Percentiles rank a stretch among this genome's conserved stretches.
phyloP scores from a whole-genome alignment of 1,140 invertebrate genomes.

The Fopius arisanus region DNA sequence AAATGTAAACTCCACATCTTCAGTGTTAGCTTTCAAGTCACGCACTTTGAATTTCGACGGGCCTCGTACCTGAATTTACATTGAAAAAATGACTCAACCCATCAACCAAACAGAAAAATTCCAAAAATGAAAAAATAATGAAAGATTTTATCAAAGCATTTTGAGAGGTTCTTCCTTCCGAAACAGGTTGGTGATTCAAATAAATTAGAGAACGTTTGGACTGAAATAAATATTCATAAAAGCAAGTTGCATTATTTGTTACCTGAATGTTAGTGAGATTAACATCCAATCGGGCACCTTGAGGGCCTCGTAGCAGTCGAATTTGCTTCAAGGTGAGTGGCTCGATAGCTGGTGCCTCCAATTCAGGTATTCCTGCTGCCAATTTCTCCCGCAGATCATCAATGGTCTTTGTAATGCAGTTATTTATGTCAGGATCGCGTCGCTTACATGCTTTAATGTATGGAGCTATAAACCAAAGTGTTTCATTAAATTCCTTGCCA shows the following conservation, averaged over 20 bases:
- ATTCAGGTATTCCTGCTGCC: conserved; percentile 70
- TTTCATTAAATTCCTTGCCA: neutral
- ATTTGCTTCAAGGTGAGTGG: conserved; percentile 71
- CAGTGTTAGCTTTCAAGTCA: conserved; percentile 63
- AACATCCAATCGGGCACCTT: conserved; percentile 69
- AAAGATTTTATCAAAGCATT: neutral
- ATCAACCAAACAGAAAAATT: neutral
- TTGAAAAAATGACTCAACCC: neutral
- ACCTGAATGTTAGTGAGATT: conserved; percentile 71
- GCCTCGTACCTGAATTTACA: conserved; percentile 48
- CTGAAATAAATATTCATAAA: neutral
- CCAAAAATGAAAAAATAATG: neutral
- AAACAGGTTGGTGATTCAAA: conserved; percentile 11
- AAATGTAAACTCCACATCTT: conserved; percentile 68
- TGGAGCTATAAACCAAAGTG: conserved; percentile 64
- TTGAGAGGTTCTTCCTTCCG: too few species aligned
- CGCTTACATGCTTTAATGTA: conserved; percentile 75
- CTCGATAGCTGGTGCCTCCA: conserved; percentile 74
- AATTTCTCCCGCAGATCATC: conserved; percentile 69
- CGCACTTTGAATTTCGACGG: conserved; percentile 52
- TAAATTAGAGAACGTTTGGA: neutral
- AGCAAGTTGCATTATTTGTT: neutral
- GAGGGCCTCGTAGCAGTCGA: conserved; percentile 66
- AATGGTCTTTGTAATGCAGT: conserved; percentile 73
- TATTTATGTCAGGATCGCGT: conserved; percentile 69